phyloP scores from a whole-genome alignment of 2,113 vertebrate genomes.

The Heptranchias perlo region DNA sequence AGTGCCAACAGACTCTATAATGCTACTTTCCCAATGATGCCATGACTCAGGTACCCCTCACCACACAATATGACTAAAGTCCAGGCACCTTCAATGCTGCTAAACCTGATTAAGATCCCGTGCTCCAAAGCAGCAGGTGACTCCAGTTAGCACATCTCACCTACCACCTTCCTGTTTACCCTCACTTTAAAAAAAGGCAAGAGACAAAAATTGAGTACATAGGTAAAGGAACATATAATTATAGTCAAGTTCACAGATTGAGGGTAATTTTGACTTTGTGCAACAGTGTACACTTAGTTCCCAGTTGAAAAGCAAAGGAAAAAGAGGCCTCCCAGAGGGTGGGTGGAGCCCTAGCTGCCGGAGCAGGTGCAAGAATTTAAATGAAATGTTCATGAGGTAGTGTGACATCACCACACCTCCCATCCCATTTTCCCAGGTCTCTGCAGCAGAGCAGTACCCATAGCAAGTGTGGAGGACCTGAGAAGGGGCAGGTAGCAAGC shows the following conservation, averaged over 20 bases:
- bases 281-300: too few relatives aligned
- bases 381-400: neutral
- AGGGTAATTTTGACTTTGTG: neutral
- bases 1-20: neutral
- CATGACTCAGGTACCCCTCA: neutral
- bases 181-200: neutral
- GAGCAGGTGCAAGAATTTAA: neutral
- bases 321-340: neutral
- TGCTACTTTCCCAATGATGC: neutral
- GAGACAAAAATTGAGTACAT: neutral
- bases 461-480: neutral
- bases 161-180: neutral
- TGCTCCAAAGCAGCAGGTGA: neutral
- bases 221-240: neutral
- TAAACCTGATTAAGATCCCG: neutral
- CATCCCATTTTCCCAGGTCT: neutral
- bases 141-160: neutral
- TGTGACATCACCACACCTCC: neutral
- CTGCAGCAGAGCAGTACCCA: neutral
- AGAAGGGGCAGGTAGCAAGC: neutral
- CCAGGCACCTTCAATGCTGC: neutral
- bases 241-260: neutral
- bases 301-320: neutral
- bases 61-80: neutral
- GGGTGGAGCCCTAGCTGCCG: neutral